Conservation (phyloP, 2,797 vertebrate genomes). For the Hemitrygon akajei region DNA sequence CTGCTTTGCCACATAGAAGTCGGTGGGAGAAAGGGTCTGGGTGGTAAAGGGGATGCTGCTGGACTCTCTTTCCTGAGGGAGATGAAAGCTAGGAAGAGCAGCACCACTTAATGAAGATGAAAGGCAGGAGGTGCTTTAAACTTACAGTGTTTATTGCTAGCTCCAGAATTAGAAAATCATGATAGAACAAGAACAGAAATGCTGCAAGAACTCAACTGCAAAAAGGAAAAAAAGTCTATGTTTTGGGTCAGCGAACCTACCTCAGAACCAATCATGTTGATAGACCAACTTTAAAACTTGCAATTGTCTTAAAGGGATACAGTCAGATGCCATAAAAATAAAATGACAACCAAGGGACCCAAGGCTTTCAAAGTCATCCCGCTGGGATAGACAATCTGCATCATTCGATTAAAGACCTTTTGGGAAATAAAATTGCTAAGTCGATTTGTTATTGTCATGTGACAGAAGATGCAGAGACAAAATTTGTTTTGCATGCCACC, state of each 20-base stretch:
- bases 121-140: not conserved
- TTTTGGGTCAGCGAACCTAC: too few relatives aligned
- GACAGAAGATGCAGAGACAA: too few relatives aligned
- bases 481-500: too few relatives aligned
- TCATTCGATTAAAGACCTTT: not conserved
- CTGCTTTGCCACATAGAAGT: not conserved
- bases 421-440: not conserved
- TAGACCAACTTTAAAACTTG: too few relatives aligned
- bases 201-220: too few relatives aligned
- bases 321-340: not conserved
- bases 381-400: not conserved
- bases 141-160: not conserved
- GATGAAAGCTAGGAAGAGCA: not conserved
- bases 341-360: not conserved
- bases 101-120: not conserved
- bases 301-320: not conserved
- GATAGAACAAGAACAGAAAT: not conserved
- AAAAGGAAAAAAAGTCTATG: too few relatives aligned
- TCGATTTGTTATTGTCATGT: too few relatives aligned
- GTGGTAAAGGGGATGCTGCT: not conserved
- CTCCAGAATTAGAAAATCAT: not conserved
- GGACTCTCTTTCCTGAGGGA: not conserved
- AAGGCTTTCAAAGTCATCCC: not conserved
- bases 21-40: not conserved
- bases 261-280: too few relatives aligned